Evolutionary conservation across 2,797 vertebrate species (phyloP).

Genomic region (Mormyrops attenuatus): DNA sequence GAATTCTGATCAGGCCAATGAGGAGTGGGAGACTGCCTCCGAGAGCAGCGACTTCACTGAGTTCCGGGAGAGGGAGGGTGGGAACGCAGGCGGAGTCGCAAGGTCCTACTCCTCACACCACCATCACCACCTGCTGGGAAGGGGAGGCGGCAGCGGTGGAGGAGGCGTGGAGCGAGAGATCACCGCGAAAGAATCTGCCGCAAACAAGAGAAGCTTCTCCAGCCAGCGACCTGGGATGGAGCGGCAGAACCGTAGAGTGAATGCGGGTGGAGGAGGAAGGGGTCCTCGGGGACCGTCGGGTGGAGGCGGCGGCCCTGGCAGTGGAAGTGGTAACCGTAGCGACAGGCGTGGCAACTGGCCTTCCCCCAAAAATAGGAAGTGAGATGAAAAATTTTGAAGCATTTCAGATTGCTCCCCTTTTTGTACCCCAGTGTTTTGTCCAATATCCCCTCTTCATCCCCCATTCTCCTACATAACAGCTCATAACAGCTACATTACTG

Average conservation of each 20-base stretch:
- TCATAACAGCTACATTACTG: slow-evolving; percentile 39
- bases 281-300: slow-evolving; percentile 59
- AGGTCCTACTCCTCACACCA: slow-evolving; percentile 58
- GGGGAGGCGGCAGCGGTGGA: slow-evolving; percentile 45
- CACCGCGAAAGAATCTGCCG: slow-evolving; percentile 57
- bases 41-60: slow-evolving; percentile 94
- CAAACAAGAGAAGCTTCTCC: slow-evolving; percentile 84
- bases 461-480: slow-evolving; percentile 54
- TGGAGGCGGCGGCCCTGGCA: slow-evolving; percentile 54
- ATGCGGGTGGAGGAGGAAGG: slow-evolving; percentile 48
- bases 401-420: slow-evolving; percentile 42
- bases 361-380: slow-evolving; percentile 86
- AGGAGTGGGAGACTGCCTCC: slow-evolving; percentile 91
- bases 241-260: slow-evolving; percentile 79
- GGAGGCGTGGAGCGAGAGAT: slow-evolving; percentile 56
- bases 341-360: slow-evolving; percentile 78
- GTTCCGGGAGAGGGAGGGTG: slow-evolving; percentile 69
- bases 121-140: slow-evolving; percentile 46
- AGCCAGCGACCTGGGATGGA: slow-evolving; percentile 90
- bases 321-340: slow-evolving; percentile 60
- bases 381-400: slow-evolving; percentile 46
- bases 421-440: slow-evolving; percentile 34
- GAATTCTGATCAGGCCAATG: slow-evolving; percentile 92
- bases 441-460: slow-evolving; percentile 41
- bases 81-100: slow-evolving; percentile 33